A percentile compares a stretch with the other conserved stretches of the same genome.
These are phyloP conservation scores for Rhineura floridana DNA, from an alignment of 2,113 vertebrate genomes.

Conservation along the genomic window DNA sequence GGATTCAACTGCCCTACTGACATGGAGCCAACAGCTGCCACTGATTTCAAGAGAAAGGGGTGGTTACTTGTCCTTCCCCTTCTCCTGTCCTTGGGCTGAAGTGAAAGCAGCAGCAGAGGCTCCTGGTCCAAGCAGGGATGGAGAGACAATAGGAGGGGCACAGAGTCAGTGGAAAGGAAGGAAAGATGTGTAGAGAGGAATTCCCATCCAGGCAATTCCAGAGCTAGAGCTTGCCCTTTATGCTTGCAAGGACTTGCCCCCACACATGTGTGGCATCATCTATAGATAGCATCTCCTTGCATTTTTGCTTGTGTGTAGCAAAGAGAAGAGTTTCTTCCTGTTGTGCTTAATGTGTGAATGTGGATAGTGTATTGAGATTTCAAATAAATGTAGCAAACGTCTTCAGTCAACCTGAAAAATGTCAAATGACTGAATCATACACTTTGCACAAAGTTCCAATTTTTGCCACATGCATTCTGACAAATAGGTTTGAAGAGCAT, in stretches of 20 bases:
- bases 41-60: too few relatives aligned
- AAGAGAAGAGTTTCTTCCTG: slow-evolving; percentile 48
- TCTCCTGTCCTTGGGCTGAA: neutral
- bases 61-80: too few relatives aligned
- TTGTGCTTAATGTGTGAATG: slow-evolving; percentile 56
- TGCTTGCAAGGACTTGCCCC: neutral
- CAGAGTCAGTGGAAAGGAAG: neutral
- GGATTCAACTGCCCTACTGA: too few relatives aligned
- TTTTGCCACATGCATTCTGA: slow-evolving; percentile 61
- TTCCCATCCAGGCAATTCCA: neutral
- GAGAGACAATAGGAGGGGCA: neutral
- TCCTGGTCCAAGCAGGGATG: neutral
- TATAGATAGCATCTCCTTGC: neutral
- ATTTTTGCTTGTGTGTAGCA: slow-evolving; percentile 10
- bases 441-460: slow-evolving; percentile 63
- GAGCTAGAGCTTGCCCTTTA: neutral
- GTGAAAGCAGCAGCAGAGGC: neutral
- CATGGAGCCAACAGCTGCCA: too few relatives aligned
- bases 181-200: neutral
- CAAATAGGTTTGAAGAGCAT: slow-evolving; percentile 38
- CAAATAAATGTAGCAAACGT: slow-evolving; percentile 72
- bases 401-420: slow-evolving; percentile 77
- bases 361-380: slow-evolving; percentile 68
- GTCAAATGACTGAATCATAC: slow-evolving; percentile 75
- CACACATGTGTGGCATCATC: neutral